A percentile compares a stretch with the other conserved stretches of the same genome.
These are phyloP conservation scores for Thinocorus orbignyianus DNA, from an alignment of 2,113 vertebrate species.

Conservation along the genomic window DNA sequence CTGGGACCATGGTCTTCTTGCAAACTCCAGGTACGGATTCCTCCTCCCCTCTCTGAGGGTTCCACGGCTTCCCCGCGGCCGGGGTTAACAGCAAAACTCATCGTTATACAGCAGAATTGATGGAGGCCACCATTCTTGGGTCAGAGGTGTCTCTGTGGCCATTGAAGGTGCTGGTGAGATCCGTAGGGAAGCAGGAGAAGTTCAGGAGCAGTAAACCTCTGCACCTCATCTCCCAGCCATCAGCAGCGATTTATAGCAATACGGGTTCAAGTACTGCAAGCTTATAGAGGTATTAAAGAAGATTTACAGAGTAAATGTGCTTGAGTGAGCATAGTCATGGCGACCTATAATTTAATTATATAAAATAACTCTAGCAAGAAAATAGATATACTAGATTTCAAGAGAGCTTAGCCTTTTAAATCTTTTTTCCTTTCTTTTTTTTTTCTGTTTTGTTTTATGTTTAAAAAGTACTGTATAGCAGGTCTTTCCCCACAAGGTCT, in stretches of 20 bases:
- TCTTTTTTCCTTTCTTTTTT: neutral
- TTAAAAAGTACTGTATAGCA: neutral
- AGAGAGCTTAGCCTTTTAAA: neutral
- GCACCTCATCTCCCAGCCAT: neutral
- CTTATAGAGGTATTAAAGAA: neutral
- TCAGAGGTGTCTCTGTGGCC: neutral
- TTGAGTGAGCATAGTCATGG: constrained; percentile 11
- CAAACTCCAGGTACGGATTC: constrained; percentile 81
- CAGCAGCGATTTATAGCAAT: neutral
- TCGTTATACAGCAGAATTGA: rapidly evolving
- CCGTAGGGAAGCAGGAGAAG: neutral
- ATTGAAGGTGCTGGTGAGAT: neutral
- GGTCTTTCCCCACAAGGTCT: neutral
- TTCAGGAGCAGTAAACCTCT: neutral
- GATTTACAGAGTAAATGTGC: constrained; percentile 4
- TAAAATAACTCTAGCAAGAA: constrained; percentile 33
- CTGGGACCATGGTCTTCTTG: constrained; percentile 89
- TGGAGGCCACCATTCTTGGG: neutral
- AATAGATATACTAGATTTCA: constrained; percentile 1
- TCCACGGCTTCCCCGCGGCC: rapidly evolving
- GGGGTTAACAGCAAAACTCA: neutral
- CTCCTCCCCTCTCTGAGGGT: neutral
- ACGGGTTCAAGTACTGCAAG: neutral
- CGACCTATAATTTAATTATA: constrained; percentile 60
- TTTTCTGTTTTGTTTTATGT: neutral